Base-by-base conservation (phyloP, 2,113 vertebrate genomes). In the Butastur rufipennis region DNA sequence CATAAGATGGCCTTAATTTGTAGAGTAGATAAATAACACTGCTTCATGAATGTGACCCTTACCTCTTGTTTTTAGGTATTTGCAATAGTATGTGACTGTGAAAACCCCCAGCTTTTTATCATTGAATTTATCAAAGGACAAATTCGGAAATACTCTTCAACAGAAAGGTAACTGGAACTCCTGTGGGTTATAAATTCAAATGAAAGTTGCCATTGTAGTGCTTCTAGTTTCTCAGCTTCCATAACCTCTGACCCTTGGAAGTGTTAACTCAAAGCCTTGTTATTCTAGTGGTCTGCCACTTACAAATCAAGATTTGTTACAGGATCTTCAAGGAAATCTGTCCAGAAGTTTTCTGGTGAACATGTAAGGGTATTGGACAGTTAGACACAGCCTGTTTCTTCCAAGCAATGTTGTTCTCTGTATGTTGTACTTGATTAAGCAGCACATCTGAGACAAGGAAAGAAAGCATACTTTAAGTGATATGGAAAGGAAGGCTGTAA, bases 91-190 rank as follows among this genome's bases (percentile, higher is more conserved):
- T 99, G 99, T 97, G 99, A 99, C 88, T 97, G 97, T 79, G 99
- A 99, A 97, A 99, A 99, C 95, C 99, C 99, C 80, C 99, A 99
- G 95, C 98, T 99, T 97, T 99, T 99, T 98, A 99, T 99, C 42
- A 98, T 99, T 80, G 99, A 99, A 91, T 99, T 99, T 97, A 99
- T 99, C 97, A 98, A 99, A 97, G 99, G 99, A 63, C 99, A 99
- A 95, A 99, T 99, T 97, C 98, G 99, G 73, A 99, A 99, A 97
- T 99, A 98, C 79, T 99, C 99, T 81, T 99, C 99, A 97, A 99
- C 99, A 73, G 99, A 99, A 98, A 99, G 99, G 99, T 99, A 98
- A 93, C 81, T 89, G 86, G 43, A 81, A 43, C 19, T 88, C 31
- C 34, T 65, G 34, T 62, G 40, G 2, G 9, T 83, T 78, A 18